Evolutionary conservation across 2,797 vertebrate species (phyloP).

Genomic region (Telmatherina bonti): DNA sequence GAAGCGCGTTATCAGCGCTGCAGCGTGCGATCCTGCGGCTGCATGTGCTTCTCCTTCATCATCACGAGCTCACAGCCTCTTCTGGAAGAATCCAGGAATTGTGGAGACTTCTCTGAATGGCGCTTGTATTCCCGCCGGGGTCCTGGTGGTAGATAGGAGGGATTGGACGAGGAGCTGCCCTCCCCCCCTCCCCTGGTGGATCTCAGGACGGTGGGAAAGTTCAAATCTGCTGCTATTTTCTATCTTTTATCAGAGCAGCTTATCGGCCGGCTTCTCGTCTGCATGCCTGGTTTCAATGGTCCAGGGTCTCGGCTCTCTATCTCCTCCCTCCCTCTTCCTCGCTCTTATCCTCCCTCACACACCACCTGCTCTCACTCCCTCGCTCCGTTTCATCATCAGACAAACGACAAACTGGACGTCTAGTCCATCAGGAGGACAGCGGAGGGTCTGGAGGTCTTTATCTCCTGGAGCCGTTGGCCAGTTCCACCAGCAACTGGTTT

Average conservation of each 20-base stretch:
- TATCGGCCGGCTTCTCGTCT: slow-evolving; percentile 92
- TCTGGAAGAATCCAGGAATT: slow-evolving; percentile 21
- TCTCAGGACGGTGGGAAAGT: slow-evolving; percentile 92
- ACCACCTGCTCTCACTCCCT: slow-evolving; percentile 57
- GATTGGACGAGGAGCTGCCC: slow-evolving; percentile 74
- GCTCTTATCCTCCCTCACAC: slow-evolving; percentile 13
- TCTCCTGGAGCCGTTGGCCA: too few species aligned
- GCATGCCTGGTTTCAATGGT: slow-evolving; percentile 86
- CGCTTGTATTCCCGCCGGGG: slow-evolving; percentile 28
- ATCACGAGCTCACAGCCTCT: slow-evolving; percentile 11
- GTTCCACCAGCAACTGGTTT: too few species aligned
- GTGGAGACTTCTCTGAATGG: slow-evolving; percentile 30
- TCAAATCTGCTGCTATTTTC: slow-evolving; percentile 98
- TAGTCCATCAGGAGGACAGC: too few species aligned
- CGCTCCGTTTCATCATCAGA: background rate
- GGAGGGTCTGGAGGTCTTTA: too few species aligned
- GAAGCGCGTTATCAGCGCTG: slow-evolving; percentile 20
- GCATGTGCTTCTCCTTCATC: background rate
- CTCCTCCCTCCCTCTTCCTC: slow-evolving; percentile 37
- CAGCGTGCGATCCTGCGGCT: slow-evolving; percentile 1
- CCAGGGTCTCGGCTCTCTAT: slow-evolving; percentile 85
- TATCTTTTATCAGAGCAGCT: slow-evolving; percentile 89
- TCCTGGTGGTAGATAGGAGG: slow-evolving; percentile 58
- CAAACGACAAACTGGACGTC: too few species aligned
- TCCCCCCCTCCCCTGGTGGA: slow-evolving; percentile 68